phyloP scores from a whole-genome alignment of 1,140 invertebrate genomes.

The Prorops nasuta region DNA sequence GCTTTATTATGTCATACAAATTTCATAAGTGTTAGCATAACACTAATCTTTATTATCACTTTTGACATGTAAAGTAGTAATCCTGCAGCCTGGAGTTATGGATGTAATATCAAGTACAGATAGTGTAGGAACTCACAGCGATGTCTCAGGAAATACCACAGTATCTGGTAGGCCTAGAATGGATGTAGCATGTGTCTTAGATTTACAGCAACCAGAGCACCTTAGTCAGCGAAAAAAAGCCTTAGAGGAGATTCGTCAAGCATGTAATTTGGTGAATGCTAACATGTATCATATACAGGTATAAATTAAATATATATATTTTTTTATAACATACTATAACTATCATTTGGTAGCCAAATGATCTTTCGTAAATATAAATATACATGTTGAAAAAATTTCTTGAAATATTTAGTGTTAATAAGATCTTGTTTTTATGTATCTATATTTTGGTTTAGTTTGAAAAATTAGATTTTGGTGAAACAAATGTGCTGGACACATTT shows the following conservation, averaged over 20 bases:
- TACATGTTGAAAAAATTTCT: no score
- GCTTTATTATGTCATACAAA: background rate
- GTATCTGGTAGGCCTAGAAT: conserved; percentile 67
- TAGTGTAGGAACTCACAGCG: conserved; percentile 70
- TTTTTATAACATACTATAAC: background rate
- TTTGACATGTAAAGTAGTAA: conserved; percentile 15
- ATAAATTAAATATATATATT: no score
- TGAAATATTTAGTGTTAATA: conserved; percentile 6
- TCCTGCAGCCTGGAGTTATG: conserved; percentile 21
- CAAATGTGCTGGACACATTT: conserved; percentile 80
- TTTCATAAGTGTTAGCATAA: background rate
- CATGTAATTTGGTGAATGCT: conserved; percentile 75
- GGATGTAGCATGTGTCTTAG: conserved; percentile 90
- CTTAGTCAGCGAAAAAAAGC: conserved; percentile 74
- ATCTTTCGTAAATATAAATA: no score
- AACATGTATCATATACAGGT: conserved; percentile 83
- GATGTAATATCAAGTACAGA: conserved; percentile 61
- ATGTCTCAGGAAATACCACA: conserved; percentile 67
- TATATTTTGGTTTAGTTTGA: conserved; percentile 68
- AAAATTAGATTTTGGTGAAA: conserved; percentile 83
- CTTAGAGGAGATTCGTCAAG: conserved; percentile 80
- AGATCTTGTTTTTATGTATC: conserved; percentile 4
- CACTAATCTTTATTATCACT: background rate
- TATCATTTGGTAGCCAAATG: no score
- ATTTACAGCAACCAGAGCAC: conserved; percentile 72